Conservation (phyloP, 2,113 vertebrate genomes). For the Aphelocoma coerulescens region DNA sequence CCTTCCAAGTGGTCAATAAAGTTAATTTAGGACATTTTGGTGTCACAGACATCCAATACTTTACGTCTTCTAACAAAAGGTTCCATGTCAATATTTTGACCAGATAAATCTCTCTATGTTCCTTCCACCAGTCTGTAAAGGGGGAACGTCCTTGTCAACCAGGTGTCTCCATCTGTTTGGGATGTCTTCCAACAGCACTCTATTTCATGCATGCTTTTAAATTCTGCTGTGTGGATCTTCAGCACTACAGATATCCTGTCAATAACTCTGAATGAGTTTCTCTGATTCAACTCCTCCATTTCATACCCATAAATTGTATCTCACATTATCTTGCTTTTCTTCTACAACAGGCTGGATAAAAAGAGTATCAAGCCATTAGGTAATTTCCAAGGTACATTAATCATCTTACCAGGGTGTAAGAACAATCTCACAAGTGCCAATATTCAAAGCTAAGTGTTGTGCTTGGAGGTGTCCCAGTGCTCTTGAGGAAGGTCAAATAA, state of each 20-base stretch:
- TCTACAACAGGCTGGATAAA: not conserved
- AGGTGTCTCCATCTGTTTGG: not conserved
- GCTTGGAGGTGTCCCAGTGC: not conserved
- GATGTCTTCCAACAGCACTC: not conserved
- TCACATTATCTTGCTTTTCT: not conserved
- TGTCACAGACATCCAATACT: not conserved
- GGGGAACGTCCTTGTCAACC: not conserved
- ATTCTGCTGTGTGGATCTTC: not conserved
- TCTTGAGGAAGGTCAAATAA: not conserved
- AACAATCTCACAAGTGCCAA: not conserved
- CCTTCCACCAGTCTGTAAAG: not conserved
- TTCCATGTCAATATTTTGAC: not conserved
- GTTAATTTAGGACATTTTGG: not conserved
- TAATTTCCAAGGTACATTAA: slow-evolving; percentile 24
- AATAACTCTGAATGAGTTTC: not conserved
- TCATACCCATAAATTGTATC: not conserved
- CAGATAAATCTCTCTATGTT: not conserved
- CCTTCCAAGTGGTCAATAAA: not conserved
- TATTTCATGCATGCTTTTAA: not conserved
- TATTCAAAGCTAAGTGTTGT: not conserved
- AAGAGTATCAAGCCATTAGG: not conserved
- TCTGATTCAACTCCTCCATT: not conserved
- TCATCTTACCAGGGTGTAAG: not conserved
- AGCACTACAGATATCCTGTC: not conserved
- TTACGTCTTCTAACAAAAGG: not conserved